Conservation (phyloP, 2,797 vertebrate genomes). For the Tapirus indicus region DNA sequence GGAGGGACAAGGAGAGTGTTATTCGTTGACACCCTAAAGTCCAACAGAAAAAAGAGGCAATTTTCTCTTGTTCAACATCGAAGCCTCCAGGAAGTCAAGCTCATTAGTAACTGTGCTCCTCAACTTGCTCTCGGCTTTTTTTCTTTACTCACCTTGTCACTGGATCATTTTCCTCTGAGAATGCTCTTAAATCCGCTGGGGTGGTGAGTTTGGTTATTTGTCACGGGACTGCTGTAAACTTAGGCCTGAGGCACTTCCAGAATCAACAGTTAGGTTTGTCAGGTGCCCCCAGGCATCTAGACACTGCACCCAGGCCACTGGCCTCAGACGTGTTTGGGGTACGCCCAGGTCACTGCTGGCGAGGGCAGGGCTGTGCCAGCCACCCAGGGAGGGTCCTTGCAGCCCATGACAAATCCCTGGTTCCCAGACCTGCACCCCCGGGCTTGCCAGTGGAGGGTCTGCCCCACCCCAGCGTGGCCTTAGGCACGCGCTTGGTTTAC, state of each 20-base stretch:
- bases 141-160: background rate
- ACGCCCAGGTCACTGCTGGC: background rate
- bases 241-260: background rate
- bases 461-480: too few relatives aligned
- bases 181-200: background rate
- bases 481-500: background rate
- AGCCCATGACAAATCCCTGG: background rate
- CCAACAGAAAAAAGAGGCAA: background rate
- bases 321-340: background rate
- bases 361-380: background rate
- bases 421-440: background rate
- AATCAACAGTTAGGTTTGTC: too few relatives aligned
- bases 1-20: background rate
- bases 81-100: background rate
- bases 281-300: background rate
- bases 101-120: background rate
- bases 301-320: background rate
- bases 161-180: background rate
- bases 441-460: background rate
- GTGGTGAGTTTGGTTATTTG: too few relatives aligned
- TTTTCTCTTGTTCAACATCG: background rate
- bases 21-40: background rate
- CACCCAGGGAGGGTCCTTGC: background rate
- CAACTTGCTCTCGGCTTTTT: accelerated
- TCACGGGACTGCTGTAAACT: accelerated